phyloP scores from a whole-genome alignment of 2,113 vertebrate species.

The Triplophysa tibetana region DNA sequence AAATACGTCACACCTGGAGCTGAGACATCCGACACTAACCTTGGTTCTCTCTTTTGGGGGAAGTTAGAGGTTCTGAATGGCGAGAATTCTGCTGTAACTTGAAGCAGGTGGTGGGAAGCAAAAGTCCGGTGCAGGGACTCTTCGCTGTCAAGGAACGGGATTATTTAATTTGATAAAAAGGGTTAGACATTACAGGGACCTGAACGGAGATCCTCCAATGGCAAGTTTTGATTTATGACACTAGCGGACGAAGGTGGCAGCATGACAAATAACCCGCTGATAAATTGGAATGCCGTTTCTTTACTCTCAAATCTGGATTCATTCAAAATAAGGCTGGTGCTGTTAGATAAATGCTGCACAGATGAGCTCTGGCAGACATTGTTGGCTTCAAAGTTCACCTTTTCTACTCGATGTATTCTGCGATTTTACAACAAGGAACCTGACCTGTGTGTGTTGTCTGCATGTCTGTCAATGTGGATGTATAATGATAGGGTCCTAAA shows the following conservation, averaged over 20 bases:
- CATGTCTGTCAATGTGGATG: neutral
- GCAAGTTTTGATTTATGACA: conserved; percentile 52
- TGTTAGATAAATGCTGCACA: neutral
- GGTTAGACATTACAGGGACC: conserved; percentile 50
- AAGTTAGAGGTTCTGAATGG: neutral
- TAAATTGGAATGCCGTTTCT: conserved; percentile 46
- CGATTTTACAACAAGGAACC: neutral
- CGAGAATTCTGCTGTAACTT: conserved; percentile 38
- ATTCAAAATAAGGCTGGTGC: conserved; percentile 20
- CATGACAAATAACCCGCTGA: conserved; percentile 48
- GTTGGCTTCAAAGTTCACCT: neutral
- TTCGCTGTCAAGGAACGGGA: conserved; percentile 49
- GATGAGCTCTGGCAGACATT: conserved; percentile 1
- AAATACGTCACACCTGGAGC: conserved; percentile 12
- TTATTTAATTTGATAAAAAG: conserved; percentile 56
- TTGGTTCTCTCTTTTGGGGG: neutral
- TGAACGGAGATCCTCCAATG: conserved; percentile 46
- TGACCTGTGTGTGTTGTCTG: neutral
- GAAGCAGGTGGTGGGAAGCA: conserved; percentile 51
- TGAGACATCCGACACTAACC: conserved; percentile 12
- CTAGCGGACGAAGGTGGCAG: conserved; percentile 44
- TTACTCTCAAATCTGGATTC: conserved; percentile 14
- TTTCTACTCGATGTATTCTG: neutral
- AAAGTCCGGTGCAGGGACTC: conserved; percentile 32
- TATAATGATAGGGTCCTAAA: neutral